These are phyloP conservation scores for Marcusenius ussheri DNA, from an alignment of 2,113 vertebrate genomes.

Conservation along the genomic window DNA sequence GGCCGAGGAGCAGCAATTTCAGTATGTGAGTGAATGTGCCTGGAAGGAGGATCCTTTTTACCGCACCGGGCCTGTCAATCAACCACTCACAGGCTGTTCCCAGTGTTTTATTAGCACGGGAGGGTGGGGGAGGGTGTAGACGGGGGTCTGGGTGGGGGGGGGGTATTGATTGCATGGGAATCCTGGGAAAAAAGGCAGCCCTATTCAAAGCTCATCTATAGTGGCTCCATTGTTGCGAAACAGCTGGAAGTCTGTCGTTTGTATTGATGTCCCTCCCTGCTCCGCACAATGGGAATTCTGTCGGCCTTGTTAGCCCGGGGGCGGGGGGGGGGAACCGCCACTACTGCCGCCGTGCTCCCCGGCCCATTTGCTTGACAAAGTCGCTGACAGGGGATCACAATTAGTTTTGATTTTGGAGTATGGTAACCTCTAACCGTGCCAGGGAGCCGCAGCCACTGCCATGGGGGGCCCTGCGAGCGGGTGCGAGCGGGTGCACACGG, in stretches of 20 bases:
- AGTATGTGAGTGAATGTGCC: neutral
- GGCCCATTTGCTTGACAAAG: conserved; percentile 19
- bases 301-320: neutral
- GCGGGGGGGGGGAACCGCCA: neutral
- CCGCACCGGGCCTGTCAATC: neutral
- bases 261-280: conserved; percentile 24
- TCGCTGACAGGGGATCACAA: conserved; percentile 16
- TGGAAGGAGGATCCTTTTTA: neutral
- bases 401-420: conserved; percentile 16
- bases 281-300: conserved; percentile 9
- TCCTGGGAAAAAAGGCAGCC: conserved; percentile 23
- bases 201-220: conserved; percentile 40
- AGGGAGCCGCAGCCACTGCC: neutral
- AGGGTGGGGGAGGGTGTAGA: neutral
- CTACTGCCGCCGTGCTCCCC: neutral
- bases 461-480: neutral
- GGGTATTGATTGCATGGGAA: conserved; percentile 27
- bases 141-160: conserved; percentile 11
- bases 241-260: conserved; percentile 28
- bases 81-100: neutral
- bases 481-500: no score
- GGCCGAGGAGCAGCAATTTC: neutral
- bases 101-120: neutral
- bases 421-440: neutral
- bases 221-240: conserved; percentile 31